Evolutionary conservation across 2,888 invertebrate species (phyloP).

Genomic region (Ophion costatus): DNA sequence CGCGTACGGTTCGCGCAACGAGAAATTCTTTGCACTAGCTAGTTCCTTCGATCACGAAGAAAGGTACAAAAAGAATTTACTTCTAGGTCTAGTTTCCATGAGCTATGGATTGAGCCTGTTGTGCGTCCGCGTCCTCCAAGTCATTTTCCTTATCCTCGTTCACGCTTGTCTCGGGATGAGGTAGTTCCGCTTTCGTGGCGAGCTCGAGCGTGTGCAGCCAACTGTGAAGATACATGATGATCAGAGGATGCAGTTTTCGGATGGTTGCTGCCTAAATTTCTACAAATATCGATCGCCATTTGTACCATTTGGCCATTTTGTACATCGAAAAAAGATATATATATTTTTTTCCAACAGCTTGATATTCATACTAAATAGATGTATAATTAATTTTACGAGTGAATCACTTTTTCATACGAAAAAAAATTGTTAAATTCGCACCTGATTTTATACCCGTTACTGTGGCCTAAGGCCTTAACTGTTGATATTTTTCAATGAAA

Average conservation of each 20-base stretch:
- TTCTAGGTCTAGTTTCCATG: conserved; percentile 68
- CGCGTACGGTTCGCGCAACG: neutral
- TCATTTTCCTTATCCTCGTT: conserved; percentile 60
- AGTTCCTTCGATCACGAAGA: conserved; percentile 74
- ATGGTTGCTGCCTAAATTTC: neutral
- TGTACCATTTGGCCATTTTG: too few relatives aligned
- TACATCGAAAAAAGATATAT: too few relatives aligned
- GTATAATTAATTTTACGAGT: too few relatives aligned
- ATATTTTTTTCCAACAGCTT: too few relatives aligned
- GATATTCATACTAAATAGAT: too few relatives aligned
- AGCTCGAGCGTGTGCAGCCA: conserved; percentile 84
- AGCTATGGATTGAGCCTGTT: conserved; percentile 73
- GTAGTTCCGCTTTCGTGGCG: conserved; percentile 84
- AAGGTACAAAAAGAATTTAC: conserved; percentile 66
- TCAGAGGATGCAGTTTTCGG: neutral
- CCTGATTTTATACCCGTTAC: too few relatives aligned
- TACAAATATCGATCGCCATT: neutral
- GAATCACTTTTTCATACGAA: too few relatives aligned
- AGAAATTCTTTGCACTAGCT: conserved; percentile 72
- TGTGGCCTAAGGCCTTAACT: too few relatives aligned
- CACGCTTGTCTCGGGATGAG: conserved; percentile 73
- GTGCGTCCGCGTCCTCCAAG: conserved; percentile 71
- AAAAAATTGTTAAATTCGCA: too few relatives aligned
- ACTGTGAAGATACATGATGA: conserved; percentile 75
- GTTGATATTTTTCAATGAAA: too few relatives aligned